Conservation (phyloP, 2,888 invertebrate species). For the Thymelicus sylvestris region DNA sequence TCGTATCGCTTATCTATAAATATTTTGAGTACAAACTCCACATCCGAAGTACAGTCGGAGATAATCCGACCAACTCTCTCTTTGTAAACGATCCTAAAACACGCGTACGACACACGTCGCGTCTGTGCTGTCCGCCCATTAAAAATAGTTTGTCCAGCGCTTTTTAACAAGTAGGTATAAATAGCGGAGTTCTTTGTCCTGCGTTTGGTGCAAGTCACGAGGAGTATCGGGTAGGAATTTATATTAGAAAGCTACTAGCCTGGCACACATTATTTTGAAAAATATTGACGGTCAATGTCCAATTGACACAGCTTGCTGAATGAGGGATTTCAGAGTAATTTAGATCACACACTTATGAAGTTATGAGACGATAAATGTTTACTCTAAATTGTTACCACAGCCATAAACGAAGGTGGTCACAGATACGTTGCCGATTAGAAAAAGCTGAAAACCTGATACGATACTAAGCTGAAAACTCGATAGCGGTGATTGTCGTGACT, state of each 20-base stretch:
- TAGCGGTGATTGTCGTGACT: too few relatives aligned
- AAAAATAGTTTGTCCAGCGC: conserved; percentile 42
- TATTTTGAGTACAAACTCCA: not conserved
- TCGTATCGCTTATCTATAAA: not conserved
- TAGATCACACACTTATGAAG: too few relatives aligned
- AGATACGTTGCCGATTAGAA: too few relatives aligned
- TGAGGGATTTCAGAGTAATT: too few relatives aligned
- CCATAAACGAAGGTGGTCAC: too few relatives aligned
- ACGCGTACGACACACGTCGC: conserved; percentile 16
- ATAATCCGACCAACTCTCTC: not conserved
- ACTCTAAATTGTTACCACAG: too few relatives aligned
- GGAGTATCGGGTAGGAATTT: not conserved
- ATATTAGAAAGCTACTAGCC: not conserved
- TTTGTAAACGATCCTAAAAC: conserved; percentile 3
- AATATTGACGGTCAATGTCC: too few relatives aligned
- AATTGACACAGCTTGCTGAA: too few relatives aligned
- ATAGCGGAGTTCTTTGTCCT: conserved; percentile 42
- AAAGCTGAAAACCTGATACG: too few relatives aligned
- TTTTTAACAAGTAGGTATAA: conserved; percentile 42
- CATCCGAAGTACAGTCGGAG: not conserved
- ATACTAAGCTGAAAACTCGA: too few relatives aligned
- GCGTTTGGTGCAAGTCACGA: not conserved
- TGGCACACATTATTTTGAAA: too few relatives aligned
- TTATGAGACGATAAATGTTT: too few relatives aligned
- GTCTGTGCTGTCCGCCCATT: conserved; percentile 24